These are phyloP conservation scores for Arctocebus calabarensis DNA, from an alignment of 2,797 vertebrate species.

Conservation along the genomic window DNA sequence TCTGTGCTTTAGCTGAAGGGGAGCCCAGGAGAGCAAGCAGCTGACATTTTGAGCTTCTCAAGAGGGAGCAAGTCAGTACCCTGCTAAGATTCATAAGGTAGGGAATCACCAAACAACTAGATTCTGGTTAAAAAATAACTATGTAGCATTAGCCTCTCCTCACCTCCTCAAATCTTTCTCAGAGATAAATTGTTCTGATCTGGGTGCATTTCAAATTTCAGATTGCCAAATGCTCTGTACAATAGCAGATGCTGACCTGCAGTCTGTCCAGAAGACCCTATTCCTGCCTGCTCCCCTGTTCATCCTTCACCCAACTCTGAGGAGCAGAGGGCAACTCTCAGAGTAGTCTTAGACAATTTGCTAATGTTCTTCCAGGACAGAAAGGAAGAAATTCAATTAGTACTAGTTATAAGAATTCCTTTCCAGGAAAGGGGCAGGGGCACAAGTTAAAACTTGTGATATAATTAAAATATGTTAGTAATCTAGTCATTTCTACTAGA, in stretches of 20 bases:
- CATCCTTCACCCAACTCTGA: background rate
- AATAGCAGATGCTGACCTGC: background rate
- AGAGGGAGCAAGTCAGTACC: background rate
- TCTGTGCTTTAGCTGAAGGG: background rate
- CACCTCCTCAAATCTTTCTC: background rate
- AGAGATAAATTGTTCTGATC: background rate
- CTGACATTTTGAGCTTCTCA: background rate
- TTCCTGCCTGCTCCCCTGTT: background rate
- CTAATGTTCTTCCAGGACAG: background rate
- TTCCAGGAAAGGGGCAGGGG: background rate
- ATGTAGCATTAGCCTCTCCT: background rate
- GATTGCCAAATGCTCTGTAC: background rate
- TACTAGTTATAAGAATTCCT: background rate
- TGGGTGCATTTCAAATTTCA: background rate
- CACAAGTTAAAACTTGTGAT: background rate
- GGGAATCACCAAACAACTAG: background rate
- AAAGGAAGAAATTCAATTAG: background rate
- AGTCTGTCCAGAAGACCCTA: background rate
- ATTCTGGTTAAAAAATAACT: background rate
- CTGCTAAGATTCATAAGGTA: background rate
- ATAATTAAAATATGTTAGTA: background rate
- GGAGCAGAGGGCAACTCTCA: background rate
- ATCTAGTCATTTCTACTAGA: background rate
- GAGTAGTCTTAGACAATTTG: background rate
- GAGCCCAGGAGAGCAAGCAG: no score